Evolutionary conservation across 2,797 vertebrate species (phyloP).

Genomic region (Atherinosoma microstoma): DNA sequence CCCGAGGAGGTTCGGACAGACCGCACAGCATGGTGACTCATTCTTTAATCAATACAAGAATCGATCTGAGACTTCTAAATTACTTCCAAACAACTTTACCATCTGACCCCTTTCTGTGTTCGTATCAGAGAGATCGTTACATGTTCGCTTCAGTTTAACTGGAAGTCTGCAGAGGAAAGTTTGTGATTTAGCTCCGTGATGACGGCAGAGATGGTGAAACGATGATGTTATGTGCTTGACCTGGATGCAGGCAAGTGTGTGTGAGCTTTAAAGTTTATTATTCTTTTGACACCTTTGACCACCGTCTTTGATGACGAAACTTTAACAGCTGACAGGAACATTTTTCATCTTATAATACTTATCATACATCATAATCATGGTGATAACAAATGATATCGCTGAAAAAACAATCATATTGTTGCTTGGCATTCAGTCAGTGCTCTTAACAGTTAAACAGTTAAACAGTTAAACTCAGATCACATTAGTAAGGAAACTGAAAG

Average conservation of each 20-base stretch:
- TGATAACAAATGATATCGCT: background rate
- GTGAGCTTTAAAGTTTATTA: background rate
- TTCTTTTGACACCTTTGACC: background rate
- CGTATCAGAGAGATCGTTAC: slow-evolving; percentile 1
- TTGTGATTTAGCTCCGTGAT: background rate
- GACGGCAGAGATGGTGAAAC: background rate
- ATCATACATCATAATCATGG: too few relatives aligned
- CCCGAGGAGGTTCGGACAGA: slow-evolving; percentile 17
- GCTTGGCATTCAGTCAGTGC: too few relatives aligned
- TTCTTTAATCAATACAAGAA: slow-evolving; percentile 45
- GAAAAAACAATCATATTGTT: too few relatives aligned
- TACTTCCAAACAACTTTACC: slow-evolving; percentile 25
- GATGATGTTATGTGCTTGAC: background rate
- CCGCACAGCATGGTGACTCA: slow-evolving; percentile 7
- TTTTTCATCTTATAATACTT: background rate
- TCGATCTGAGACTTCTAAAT: slow-evolving; percentile 32
- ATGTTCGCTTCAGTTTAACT: slow-evolving; percentile 4
- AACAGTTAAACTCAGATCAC: too few relatives aligned
- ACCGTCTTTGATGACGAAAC: background rate
- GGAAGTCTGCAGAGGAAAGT: background rate
- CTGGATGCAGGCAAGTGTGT: background rate
- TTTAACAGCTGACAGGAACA: background rate
- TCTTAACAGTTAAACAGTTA: too few relatives aligned
- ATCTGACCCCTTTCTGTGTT: slow-evolving; percentile 16
- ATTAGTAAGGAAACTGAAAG: too few relatives aligned